Conservation (phyloP, 2,888 invertebrate species). For the Chorisops tibialis region DNA sequence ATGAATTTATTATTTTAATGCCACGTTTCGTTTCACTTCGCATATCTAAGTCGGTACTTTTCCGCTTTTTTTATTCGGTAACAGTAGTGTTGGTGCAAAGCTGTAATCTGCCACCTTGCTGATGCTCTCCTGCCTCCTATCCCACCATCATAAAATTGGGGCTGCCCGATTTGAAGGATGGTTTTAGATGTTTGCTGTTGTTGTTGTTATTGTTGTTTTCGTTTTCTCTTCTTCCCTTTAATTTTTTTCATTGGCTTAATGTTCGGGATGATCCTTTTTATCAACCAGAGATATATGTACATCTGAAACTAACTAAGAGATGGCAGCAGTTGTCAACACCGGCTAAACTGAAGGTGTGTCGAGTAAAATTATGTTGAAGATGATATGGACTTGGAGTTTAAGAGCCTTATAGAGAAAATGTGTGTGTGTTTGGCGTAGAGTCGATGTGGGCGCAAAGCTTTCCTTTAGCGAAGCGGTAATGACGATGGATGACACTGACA, state of each 20-base stretch:
- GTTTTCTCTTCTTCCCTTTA: slow-evolving; percentile 10
- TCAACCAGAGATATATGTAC: slow-evolving; percentile 13
- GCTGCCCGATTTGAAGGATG: no score
- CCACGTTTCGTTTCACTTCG: slow-evolving; percentile 27
- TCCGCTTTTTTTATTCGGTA: not conserved
- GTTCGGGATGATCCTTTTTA: slow-evolving; percentile 24
- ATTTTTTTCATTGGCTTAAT: slow-evolving; percentile 13
- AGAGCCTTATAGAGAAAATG: not conserved
- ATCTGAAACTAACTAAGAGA: slow-evolving; percentile 26
- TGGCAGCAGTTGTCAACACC: slow-evolving; percentile 27
- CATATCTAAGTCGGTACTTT: not conserved
- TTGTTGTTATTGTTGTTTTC: not conserved
- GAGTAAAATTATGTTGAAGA: slow-evolving; percentile 17
- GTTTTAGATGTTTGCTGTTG: no score
- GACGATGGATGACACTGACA: slow-evolving; percentile 32
- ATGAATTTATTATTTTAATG: slow-evolving; percentile 34
- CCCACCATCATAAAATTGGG: no score
- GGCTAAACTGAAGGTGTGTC: slow-evolving; percentile 7
- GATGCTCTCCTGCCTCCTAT: not conserved
- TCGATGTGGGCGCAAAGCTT: no score
- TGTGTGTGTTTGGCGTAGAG: not conserved
- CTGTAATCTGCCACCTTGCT: not conserved
- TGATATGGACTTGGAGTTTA: slow-evolving; percentile 16
- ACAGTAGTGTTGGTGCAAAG: not conserved
- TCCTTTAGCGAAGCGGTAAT: slow-evolving; percentile 16